Conservation (phyloP, 37 sponge, comb jelly and placozoan genomes). For the Halichondria panicea region DNA sequence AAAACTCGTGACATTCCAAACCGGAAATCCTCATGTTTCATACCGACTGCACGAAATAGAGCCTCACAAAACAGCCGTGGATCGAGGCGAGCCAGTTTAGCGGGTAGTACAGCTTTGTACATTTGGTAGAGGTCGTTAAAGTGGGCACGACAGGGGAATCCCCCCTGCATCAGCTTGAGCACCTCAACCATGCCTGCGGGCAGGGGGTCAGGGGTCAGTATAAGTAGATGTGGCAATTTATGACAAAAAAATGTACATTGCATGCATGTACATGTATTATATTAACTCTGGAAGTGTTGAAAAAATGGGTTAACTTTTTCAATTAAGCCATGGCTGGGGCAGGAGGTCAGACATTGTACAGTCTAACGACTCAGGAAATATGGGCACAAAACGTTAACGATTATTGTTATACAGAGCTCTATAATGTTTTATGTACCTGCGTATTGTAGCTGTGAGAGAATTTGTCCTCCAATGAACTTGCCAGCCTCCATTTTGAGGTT, state of each 20-base stretch:
- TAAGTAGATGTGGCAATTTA: not conserved
- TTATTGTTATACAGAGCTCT: not conserved
- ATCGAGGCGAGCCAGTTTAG: constrained; percentile 72
- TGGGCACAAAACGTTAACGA: not conserved
- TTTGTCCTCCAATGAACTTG: constrained; percentile 78
- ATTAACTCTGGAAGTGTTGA: not conserved
- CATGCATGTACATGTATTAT: not conserved
- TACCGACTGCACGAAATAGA: constrained; percentile 89
- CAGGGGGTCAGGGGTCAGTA: not conserved
- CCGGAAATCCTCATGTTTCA: constrained; percentile 76
- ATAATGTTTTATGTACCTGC: constrained; percentile 50
- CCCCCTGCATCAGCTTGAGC: constrained; percentile 96
- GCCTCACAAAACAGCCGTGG: constrained; percentile 86
- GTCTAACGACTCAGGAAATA: not conserved
- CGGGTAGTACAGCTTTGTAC: constrained; percentile 82
- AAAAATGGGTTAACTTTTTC: not conserved
- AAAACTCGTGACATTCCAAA: constrained; percentile 96
- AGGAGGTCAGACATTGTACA: not conserved
- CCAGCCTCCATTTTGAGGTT: constrained; percentile 81
- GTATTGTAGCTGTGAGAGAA: constrained; percentile 89
- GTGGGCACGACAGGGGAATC: constrained; percentile 87
- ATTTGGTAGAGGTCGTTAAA: constrained; percentile 85
- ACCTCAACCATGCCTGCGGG: constrained; percentile 89
- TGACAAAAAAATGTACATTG: too few relatives aligned
- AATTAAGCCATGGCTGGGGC: not conserved